Evolutionary conservation across 2,797 vertebrate species (phyloP).

Genomic region (Bryconaethiops microstoma): DNA sequence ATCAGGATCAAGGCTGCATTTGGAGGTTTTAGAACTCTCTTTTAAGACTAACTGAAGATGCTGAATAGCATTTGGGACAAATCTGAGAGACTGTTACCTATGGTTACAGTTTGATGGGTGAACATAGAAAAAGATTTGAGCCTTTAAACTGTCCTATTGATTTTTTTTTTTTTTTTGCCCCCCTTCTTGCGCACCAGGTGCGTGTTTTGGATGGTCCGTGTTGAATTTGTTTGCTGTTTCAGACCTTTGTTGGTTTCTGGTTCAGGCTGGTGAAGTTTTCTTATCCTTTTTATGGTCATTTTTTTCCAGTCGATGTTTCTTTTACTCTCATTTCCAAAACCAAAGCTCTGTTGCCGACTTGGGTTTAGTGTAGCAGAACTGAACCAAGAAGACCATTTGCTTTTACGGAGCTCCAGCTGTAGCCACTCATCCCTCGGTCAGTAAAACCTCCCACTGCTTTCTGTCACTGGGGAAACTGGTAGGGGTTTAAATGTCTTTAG

Average conservation of each 20-base stretch:
- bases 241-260: neutral
- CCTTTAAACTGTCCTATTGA: neutral
- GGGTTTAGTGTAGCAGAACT: neutral
- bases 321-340: neutral
- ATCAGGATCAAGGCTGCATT: neutral
- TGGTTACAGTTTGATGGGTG: neutral
- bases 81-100: neutral
- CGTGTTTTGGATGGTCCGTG: neutral
- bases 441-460: slow-evolving; percentile 12
- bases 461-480: no score
- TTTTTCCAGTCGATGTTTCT: neutral
- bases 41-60: neutral
- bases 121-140: neutral
- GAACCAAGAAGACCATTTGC: neutral
- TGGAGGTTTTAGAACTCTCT: neutral
- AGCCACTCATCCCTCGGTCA: neutral
- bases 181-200: neutral
- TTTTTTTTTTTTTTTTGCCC: no score
- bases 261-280: neutral
- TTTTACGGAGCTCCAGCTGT: neutral
- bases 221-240: neutral
- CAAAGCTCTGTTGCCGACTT: neutral
- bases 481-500: neutral
- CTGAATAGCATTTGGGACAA: neutral
- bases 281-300: neutral